Conservation (phyloP, 2,113 vertebrate genomes). For the Cynopterus brachyotis region DNA sequence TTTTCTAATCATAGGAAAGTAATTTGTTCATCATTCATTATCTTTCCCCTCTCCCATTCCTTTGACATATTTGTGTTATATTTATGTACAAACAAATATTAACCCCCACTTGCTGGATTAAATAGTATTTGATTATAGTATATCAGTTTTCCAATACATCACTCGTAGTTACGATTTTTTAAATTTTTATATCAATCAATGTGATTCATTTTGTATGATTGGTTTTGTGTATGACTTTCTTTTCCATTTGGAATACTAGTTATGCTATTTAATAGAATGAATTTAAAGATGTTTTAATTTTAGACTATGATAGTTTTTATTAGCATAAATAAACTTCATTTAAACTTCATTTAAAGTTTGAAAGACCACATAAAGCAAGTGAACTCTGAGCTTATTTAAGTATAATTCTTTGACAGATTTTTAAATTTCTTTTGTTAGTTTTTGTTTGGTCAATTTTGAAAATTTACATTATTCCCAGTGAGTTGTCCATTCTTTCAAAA, state of each 20-base stretch:
- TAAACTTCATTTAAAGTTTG: neutral
- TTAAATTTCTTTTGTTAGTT: neutral
- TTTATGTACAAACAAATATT: neutral
- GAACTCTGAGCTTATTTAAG: neutral
- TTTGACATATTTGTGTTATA: neutral
- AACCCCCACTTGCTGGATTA: neutral
- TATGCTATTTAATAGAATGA: neutral
- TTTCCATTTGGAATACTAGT: neutral
- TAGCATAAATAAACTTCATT: neutral
- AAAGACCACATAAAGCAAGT: neutral
- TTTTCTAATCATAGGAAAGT: neutral
- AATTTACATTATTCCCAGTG: neutral
- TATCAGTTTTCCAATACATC: neutral
- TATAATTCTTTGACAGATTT: slow-evolving; percentile 6
- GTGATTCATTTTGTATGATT: neutral
- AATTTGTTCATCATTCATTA: slow-evolving; percentile 2
- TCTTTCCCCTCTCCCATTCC: neutral
- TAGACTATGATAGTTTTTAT: neutral
- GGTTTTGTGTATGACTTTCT: neutral
- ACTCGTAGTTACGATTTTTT: neutral
- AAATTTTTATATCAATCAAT: neutral
- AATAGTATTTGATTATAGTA: neutral
- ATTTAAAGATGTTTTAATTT: neutral
- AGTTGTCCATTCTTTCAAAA: neutral
- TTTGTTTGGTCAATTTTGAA: neutral